These are phyloP conservation scores for Psix sp. DNA, from an alignment of 1,140 invertebrate species.

Conservation along the genomic window DNA sequence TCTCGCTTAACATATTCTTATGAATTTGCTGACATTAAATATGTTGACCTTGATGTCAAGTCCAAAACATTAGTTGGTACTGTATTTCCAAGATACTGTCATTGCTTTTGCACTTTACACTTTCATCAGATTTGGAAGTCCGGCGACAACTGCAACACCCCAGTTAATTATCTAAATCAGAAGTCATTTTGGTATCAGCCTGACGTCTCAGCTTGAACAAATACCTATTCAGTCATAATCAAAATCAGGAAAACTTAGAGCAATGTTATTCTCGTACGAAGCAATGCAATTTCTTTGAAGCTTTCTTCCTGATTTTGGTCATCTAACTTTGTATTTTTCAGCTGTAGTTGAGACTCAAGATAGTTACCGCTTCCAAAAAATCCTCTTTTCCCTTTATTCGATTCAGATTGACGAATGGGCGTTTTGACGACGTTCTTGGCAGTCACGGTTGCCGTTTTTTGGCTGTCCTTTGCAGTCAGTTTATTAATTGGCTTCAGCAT, in stretches of 20 bases:
- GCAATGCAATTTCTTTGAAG: no score
- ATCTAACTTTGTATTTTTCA: constrained; percentile 10
- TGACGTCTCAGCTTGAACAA: no score
- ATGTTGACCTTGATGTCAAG: constrained; percentile 20
- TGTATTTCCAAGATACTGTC: not conserved
- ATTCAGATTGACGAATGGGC: constrained; percentile 48
- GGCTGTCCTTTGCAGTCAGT: constrained; percentile 74
- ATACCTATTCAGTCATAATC: no score
- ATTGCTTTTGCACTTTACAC: constrained; percentile 61
- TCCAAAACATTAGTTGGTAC: no score
- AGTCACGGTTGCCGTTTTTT: constrained; percentile 66
- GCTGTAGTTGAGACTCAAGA: constrained; percentile 45
- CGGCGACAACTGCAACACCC: constrained; percentile 75
- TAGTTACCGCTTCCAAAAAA: constrained; percentile 89
- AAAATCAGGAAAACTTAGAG: no score
- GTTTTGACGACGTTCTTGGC: constrained; percentile 69
- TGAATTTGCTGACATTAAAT: constrained; percentile 17
- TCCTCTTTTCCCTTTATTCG: constrained; percentile 84
- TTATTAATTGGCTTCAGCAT: constrained; percentile 75
- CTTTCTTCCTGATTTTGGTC: constrained; percentile 2
- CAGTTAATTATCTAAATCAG: no score
- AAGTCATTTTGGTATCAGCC: no score
- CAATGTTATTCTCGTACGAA: no score
- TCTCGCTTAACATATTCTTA: constrained; percentile 11
- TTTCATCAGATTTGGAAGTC: constrained; percentile 75